Evolutionary conservation across 2,888 invertebrate genomes (phyloP).

Genomic region (Coleophora flavipennella): DNA sequence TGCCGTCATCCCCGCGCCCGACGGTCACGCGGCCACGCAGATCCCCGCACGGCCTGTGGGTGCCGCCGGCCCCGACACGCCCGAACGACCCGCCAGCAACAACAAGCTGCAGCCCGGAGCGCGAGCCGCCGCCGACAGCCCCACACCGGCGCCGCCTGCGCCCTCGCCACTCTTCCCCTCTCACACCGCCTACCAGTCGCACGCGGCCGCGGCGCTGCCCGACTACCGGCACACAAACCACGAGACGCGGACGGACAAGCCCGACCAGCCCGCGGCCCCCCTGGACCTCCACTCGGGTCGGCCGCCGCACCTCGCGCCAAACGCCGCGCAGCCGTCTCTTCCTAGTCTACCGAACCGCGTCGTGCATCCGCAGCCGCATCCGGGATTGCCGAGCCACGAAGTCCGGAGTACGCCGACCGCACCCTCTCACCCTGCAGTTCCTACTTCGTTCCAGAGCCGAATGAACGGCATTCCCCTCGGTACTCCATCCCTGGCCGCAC

Average conservation of each 20-base stretch:
- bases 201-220: conserved; percentile 58
- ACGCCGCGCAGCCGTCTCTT: conserved; percentile 23
- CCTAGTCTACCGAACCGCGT: conserved; percentile 45
- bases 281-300: conserved; percentile 55
- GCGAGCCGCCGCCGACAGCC: conserved; percentile 60
- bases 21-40: conserved; percentile 59
- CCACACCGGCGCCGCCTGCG: conserved; percentile 59
- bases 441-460: conserved; percentile 55
- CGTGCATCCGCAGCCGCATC: conserved; percentile 42
- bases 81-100: conserved; percentile 59
- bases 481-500: conserved; percentile 40
- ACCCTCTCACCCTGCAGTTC: conserved; percentile 43
- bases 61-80: conserved; percentile 55
- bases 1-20: conserved; percentile 59
- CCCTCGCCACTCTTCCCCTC: conserved; percentile 57
- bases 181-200: conserved; percentile 65
- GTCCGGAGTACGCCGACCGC: conserved; percentile 35
- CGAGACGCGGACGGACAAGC: conserved; percentile 66
- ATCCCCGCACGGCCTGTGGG: conserved; percentile 57
- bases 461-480: conserved; percentile 40
- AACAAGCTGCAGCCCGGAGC: conserved; percentile 61
- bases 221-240: conserved; percentile 68
- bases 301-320: conserved; percentile 31
- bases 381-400: conserved; percentile 48
- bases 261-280: conserved; percentile 43